These are phyloP conservation scores for Enteromius fasciolatus DNA, from an alignment of 2,797 vertebrate species.

Conservation along the genomic window DNA sequence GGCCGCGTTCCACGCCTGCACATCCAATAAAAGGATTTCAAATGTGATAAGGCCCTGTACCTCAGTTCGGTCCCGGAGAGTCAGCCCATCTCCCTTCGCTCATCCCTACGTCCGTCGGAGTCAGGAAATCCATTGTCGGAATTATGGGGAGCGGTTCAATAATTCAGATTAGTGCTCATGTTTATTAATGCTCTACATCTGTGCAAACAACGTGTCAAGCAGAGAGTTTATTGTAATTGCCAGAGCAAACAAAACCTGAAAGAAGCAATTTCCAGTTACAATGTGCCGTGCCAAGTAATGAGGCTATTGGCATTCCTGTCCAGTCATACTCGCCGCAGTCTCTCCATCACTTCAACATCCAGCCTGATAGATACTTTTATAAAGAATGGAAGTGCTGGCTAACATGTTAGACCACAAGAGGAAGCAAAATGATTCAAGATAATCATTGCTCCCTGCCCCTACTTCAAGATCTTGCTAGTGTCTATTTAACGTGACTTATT, in stretches of 20 bases:
- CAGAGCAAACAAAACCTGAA: slow-evolving; percentile 99
- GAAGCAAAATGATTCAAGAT: slow-evolving; percentile 97
- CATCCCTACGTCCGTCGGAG: slow-evolving; percentile 71
- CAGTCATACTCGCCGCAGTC: slow-evolving; percentile 82
- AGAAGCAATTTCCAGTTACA: slow-evolving; percentile 99
- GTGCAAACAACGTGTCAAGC: slow-evolving; percentile 99
- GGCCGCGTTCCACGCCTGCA: slow-evolving; percentile 73
- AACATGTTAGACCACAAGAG: slow-evolving; percentile 84
- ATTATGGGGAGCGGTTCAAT: slow-evolving; percentile 98
- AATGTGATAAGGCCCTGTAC: slow-evolving; percentile 85
- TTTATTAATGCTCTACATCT: slow-evolving; percentile 99
- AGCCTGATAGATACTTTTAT: slow-evolving; percentile 95
- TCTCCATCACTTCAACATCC: slow-evolving; percentile 86
- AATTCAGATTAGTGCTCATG: slow-evolving; percentile 99
- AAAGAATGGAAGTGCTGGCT: slow-evolving; percentile 94
- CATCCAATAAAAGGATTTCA: slow-evolving; percentile 91
- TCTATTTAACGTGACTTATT: slow-evolving; percentile 79
- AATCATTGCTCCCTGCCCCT: slow-evolving; percentile 87
- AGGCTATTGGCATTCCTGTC: slow-evolving; percentile 97
- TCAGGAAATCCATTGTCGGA: slow-evolving; percentile 91
- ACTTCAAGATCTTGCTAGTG: slow-evolving; percentile 88
- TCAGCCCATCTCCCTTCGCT: slow-evolving; percentile 78
- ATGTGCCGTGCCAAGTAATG: slow-evolving; percentile 99
- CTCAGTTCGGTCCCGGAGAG: slow-evolving; percentile 82
- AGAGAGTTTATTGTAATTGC: slow-evolving; percentile 99